These are phyloP conservation scores for Mycteria americana DNA, from an alignment of 2,797 vertebrate species.

Conservation along the genomic window DNA sequence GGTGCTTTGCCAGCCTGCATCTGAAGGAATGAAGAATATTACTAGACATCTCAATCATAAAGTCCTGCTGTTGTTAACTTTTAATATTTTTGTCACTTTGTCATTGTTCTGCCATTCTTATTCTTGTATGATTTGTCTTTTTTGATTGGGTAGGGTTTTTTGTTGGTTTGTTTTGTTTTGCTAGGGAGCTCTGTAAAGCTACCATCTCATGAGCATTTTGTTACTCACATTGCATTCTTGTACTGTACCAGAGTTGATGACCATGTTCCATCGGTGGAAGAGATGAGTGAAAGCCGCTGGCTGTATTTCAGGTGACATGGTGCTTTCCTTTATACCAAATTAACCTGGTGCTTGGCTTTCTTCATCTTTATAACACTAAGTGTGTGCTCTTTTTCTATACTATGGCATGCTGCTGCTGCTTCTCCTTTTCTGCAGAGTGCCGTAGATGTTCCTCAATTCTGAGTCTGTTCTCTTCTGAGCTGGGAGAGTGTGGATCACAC, in stretches of 20 bases:
- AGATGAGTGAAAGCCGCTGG: slow-evolving; percentile 76
- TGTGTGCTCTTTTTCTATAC: slow-evolving; percentile 5
- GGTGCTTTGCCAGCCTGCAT: background rate
- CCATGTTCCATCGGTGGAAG: slow-evolving; percentile 75
- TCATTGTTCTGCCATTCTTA: background rate
- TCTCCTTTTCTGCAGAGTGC: slow-evolving; percentile 5
- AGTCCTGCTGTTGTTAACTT: background rate
- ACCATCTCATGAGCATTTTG: slow-evolving; percentile 16
- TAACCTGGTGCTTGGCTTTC: slow-evolving; percentile 67
- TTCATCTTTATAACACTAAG: slow-evolving; percentile 62
- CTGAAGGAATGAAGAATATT: background rate
- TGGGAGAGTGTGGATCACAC: background rate
- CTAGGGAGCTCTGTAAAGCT: background rate
- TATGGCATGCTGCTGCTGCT: background rate
- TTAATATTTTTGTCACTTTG: background rate
- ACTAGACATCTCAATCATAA: background rate
- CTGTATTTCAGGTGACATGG: slow-evolving; percentile 84
- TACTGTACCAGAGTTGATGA: slow-evolving; percentile 83
- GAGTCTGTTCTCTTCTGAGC: background rate
- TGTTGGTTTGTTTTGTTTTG: background rate
- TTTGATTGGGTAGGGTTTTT: background rate
- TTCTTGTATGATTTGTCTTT: background rate
- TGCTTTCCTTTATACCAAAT: slow-evolving; percentile 55
- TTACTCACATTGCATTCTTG: slow-evolving; percentile 76
- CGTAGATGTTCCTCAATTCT: background rate